Conservation (phyloP, 2,797 vertebrate genomes). For the Tinamus major region DNA sequence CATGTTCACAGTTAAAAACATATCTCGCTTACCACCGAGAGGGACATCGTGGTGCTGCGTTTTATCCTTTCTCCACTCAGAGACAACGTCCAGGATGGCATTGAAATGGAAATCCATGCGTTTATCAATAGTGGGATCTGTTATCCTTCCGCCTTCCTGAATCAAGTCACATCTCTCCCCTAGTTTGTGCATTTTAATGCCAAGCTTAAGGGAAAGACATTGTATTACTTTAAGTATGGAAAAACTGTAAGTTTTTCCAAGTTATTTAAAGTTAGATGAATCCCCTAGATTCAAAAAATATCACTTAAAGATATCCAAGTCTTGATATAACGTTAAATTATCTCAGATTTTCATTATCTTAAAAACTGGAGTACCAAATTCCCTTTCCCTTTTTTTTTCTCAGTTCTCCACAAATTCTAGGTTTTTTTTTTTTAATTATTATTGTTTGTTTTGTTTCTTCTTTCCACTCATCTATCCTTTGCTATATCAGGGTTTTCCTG, state of each 20-base stretch:
- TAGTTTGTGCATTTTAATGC: slow-evolving; percentile 94
- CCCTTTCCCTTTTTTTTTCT: neutral
- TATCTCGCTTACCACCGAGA: slow-evolving; percentile 88
- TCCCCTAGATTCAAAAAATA: neutral
- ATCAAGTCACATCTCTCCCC: slow-evolving; percentile 95
- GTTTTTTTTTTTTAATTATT: neutral
- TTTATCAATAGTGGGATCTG: slow-evolving; percentile 95
- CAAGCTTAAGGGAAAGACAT: slow-evolving; percentile 86
- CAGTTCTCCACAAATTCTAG: neutral
- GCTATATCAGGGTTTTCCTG: neutral
- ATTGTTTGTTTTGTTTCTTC: too few relatives aligned
- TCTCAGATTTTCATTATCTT: neutral
- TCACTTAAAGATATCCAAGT: neutral
- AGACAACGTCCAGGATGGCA: slow-evolving; percentile 95
- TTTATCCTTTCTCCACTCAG: slow-evolving; percentile 98
- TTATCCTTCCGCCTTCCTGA: slow-evolving; percentile 92
- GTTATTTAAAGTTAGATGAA: neutral
- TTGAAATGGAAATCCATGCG: slow-evolving; percentile 99
- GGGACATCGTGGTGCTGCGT: slow-evolving; percentile 92
- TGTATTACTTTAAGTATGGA: slow-evolving; percentile 47
- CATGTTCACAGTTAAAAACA: neutral
- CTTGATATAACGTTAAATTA: neutral
- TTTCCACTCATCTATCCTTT: neutral
- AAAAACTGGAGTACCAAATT: neutral
- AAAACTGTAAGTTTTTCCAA: neutral